Evolutionary conservation across 1,140 invertebrate species (phyloP), one percentile per base, ranked within the genome.

Genomic region (Leptonema lineaticorne): DNA sequence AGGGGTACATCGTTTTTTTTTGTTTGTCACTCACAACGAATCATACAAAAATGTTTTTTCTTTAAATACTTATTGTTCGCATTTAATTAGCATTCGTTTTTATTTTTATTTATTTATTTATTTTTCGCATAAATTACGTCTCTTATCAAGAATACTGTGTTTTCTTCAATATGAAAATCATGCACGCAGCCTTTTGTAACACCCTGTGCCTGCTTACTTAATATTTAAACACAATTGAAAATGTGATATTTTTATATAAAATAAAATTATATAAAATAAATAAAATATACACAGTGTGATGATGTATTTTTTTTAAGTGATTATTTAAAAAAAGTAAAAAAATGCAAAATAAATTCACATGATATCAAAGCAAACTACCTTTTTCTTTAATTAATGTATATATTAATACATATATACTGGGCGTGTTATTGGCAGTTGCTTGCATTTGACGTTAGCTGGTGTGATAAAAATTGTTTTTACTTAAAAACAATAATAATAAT

Each of bases 391-490:
- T 11, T 37, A 28, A 62, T 37, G 24, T 62, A 62, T 37, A 62
- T 60, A 60, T 27, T 11, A 53, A 26, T 62, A 45, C 16, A 45
- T 24, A 45, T 27, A 45, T 41, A 62, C 29, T 45, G 48, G 30
- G 64, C 53, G 33, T 67, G 30, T 53, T 62, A 62, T 45, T 71
- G 70, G 70, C 70, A 71, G 70, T 71, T 71, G 53, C 68, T 66
- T 68, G 67, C 57, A 45, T 67, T 37, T 69, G 62, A 66, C 37
- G 67, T 71, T 71, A 71, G 70, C 70, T 71, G 70, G 70, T 71
- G 67, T 69, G 56, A 64, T 68, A 59, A 50, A n/a, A n/a, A n/a
- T n/a, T n/a, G n/a, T n/a, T n/a, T 62, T 59, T 37, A 11, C 50
- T 53, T 53, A 53, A 53, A 53, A 53, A 53, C 27, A 41, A 41